Evolutionary conservation across 2,113 vertebrate species (phyloP).

Genomic region (Phrynocephalus versicolor): DNA sequence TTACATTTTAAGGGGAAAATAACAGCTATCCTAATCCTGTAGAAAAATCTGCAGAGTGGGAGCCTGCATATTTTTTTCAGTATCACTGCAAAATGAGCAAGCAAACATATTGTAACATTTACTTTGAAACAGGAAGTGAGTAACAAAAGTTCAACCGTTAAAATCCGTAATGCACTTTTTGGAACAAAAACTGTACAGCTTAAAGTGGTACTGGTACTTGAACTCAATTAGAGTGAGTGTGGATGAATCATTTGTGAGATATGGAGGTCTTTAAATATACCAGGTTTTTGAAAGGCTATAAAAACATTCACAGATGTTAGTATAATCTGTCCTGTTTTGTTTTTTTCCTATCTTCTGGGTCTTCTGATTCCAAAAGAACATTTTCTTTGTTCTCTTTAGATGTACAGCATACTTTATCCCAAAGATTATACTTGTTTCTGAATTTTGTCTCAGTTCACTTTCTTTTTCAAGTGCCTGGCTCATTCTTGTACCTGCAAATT

Average conservation of each 20-base stretch:
- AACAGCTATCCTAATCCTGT: background rate
- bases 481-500: background rate
- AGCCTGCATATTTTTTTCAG: constrained; percentile 12
- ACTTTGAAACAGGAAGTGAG: background rate
- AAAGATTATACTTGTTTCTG: background rate
- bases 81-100: background rate
- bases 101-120: constrained; percentile 11
- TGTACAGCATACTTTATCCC: background rate
- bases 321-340: background rate
- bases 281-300: background rate
- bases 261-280: background rate
- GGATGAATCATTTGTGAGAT: background rate
- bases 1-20: background rate
- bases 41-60: background rate
- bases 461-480: background rate
- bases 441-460: background rate
- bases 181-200: constrained; percentile 9
- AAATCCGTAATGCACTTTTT: background rate
- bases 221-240: background rate
- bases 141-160: constrained; percentile 19
- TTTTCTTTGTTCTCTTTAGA: background rate
- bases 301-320: background rate
- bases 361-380: background rate
- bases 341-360: background rate
- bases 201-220: background rate